Base-by-base conservation (phyloP, 1,140 invertebrate genomes). In the Calephelis nemesis region DNA sequence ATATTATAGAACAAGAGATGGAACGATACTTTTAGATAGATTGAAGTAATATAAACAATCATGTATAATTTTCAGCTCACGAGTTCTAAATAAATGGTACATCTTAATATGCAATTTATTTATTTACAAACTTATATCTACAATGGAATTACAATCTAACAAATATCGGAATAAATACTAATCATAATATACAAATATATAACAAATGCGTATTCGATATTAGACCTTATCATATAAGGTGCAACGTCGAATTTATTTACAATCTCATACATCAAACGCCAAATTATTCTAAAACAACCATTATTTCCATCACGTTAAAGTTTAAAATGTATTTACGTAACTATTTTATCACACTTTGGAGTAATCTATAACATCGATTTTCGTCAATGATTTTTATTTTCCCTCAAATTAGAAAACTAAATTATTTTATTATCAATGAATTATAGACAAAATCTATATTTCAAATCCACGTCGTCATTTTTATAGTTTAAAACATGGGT, bases 161-260 rank as follows among this genome's bases (percentile, higher is more conserved):
- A 70, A 73, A 67, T 74, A 74, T 75, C 75, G 77, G 81, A 83
- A 83, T 83, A 81, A 83, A 83, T 81, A 79, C 42, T 67, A 72
- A 70, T 68, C 77, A 74, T 74, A 79, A 78, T 81, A 83, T 81
- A 83, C 77, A 81, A 70, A 82, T 75, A 81, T 74, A 68, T 76
- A 70, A 74, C 66, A 75, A 69, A 68, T 50, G 69, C 66, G 69
- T 68, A 69, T 47, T 70, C 70, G 60, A 65, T 47, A 58, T 67
- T 45, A n/a, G 15, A 42, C 50, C 54, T 60, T 60, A 60, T 60
- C 39, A 39, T 40, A 60, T 60, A 60, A 58, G 30, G 54, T 58
- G 7, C 12, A 39, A 67, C n/a, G 62, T 69, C 63, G 65, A 67
- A 70, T 60, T 71, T 66, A 58, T 58, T 58, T 58, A 58, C 54